Evolutionary conservation across 64 coral and sea anemone species (phyloP).

Genomic region (Pocillopora damicornis): DNA sequence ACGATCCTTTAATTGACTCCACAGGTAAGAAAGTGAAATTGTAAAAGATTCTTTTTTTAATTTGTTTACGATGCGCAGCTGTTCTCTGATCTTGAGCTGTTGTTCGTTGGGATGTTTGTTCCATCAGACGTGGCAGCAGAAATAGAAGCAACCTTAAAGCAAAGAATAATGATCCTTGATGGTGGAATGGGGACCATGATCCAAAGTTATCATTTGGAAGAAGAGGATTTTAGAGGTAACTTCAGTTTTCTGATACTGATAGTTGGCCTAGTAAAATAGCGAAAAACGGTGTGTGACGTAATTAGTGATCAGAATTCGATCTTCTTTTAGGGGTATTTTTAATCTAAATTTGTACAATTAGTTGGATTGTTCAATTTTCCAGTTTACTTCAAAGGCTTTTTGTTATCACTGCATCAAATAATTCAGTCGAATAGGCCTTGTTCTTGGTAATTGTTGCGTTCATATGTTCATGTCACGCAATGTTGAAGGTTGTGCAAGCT

Average conservation of each 20-base stretch:
- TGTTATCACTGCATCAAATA: too few species aligned
- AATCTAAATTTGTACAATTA: too few species aligned
- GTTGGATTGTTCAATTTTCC: too few species aligned
- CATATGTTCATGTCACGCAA: conserved; percentile 40
- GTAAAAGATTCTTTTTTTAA: not conserved
- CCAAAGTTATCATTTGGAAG: conserved; percentile 81
- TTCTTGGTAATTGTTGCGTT: too few species aligned
- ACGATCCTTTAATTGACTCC: not conserved
- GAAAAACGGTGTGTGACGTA: not conserved
- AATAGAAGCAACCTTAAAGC: conserved; percentile 65
- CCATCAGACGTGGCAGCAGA: conserved; percentile 56
- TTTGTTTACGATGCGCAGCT: not conserved
- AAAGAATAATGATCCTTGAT: conserved; percentile 95
- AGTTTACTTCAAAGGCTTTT: too few species aligned
- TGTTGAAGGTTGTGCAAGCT: not conserved
- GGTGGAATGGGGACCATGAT: conserved; percentile 99
- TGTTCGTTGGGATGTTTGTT: not conserved
- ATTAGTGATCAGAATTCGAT: too few species aligned
- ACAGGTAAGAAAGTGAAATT: not conserved
- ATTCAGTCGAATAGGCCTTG: too few species aligned
- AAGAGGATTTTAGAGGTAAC: conserved; percentile 79
- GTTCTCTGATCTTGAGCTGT: not conserved
- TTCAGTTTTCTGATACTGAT: not conserved
- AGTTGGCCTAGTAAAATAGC: not conserved
- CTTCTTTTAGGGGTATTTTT: too few species aligned